Evolutionary conservation across 1,140 invertebrate species (phyloP).

Genomic region (Radopholus similis): DNA sequence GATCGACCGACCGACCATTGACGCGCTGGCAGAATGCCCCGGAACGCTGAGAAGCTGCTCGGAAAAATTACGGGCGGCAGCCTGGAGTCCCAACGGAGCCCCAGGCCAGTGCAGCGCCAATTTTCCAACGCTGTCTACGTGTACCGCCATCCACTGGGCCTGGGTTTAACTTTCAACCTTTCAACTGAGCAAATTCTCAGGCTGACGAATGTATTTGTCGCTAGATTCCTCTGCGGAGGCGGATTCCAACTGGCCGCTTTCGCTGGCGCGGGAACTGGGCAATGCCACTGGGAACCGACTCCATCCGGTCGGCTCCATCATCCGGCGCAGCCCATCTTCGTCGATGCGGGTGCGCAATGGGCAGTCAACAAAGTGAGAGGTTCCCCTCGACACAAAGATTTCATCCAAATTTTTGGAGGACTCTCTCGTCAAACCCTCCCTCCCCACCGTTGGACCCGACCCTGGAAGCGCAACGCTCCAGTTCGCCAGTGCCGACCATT

Average conservation of each 20-base stretch:
- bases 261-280: conserved; percentile 6
- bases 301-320: conserved; percentile 6
- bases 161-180: too few species aligned
- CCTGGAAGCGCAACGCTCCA: neutral
- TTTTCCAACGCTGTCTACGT: conserved; percentile 1
- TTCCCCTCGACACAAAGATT: neutral
- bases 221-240: neutral
- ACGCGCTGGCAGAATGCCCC: too few species aligned
- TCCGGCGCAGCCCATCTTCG: neutral
- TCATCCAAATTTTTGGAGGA: neutral
- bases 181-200: neutral
- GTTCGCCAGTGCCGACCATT: conserved; percentile 3
- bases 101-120: neutral
- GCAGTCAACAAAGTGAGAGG: neutral
- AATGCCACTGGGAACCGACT: neutral
- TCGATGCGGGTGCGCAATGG: neutral
- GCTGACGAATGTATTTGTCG: neutral
- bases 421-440: conserved; percentile 4
- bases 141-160: neutral
- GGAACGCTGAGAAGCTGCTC: too few species aligned
- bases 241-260: conserved; percentile 5
- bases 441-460: conserved; percentile 3
- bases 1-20: too few species aligned
- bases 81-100: too few species aligned
- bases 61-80: too few species aligned